These are phyloP conservation scores for Ovis aries DNA, from an alignment of 2,113 vertebrate genomes.

Conservation along the genomic window DNA sequence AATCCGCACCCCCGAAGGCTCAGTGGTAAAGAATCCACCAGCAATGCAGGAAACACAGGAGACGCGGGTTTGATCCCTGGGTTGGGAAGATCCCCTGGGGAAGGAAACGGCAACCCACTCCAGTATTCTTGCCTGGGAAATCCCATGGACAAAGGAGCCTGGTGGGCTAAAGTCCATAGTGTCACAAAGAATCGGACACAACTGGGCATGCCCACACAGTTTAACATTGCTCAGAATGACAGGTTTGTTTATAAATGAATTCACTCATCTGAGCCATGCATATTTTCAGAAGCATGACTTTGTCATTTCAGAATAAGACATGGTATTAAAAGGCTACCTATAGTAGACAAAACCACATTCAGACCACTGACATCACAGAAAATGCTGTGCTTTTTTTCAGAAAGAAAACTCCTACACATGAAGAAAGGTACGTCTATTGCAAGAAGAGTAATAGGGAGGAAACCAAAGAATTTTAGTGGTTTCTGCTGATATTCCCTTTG, in stretches of 20 bases:
- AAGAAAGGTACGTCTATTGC: neutral
- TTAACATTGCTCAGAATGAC: neutral
- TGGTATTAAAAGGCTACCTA: neutral
- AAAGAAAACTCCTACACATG: neutral
- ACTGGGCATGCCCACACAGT: neutral
- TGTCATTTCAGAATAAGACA: conserved; percentile 8
- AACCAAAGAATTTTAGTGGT: neutral
- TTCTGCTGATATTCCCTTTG: neutral
- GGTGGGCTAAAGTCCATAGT: neutral
- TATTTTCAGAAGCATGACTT: conserved; percentile 32
- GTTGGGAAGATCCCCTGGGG: neutral
- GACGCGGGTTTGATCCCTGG: neutral
- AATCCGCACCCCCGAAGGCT: fast-evolving
- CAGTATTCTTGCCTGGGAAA: neutral
- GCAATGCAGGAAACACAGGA: neutral
- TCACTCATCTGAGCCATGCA: neutral
- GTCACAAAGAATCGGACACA: neutral
- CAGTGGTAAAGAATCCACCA: neutral
- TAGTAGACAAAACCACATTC: neutral
- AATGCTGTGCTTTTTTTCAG: neutral
- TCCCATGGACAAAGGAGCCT: neutral
- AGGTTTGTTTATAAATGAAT: conserved; percentile 7
- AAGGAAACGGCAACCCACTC: neutral
- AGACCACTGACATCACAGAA: neutral
- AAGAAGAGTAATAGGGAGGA: neutral